Base-by-base conservation (phyloP, 2,888 invertebrate species). In the Opisthograptis luteolata region DNA sequence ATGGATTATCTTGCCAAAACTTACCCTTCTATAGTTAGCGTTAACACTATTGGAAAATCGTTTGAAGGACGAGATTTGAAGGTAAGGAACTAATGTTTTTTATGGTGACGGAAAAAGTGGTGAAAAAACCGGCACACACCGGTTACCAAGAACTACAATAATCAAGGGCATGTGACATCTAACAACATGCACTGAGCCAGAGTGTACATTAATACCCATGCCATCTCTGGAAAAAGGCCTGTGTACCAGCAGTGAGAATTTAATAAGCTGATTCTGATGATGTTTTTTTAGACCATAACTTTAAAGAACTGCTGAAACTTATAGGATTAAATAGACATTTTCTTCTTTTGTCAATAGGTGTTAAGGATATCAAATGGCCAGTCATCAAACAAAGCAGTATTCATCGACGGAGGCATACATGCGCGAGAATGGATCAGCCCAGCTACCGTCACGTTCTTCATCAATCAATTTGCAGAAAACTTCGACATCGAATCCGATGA, bases 341-440 rank as follows among this genome's bases (percentile, higher is more conserved):
- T 4, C 41, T 35, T 17, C 10, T 17, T 37, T 27, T 36, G 9
- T 24, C 5, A n/a, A n/a, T 60, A 91, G 91, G 62, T 91, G 6
- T 60, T 91, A 39, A 90, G 95, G 60, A 94, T 96, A 57, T 96
- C 95, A 7, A 93, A 95, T 67, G 94, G 95, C 5, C 92, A 93
- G 28, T 64, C 91, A 0, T 84, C 84, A 8, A 94, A 93, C 62
- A 94, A 94, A 51, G 95, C 95, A 0, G 86, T 96, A 14, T 96
- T 95, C 92, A 92, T 95, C 44, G 95, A 95, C 68, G 95, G 95
- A 19, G 97, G 97, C 3, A 96, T 97, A 60, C 97, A 97, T 72
- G 97, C 97, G 0, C 92, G 98, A 24, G 98, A 98, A 91, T 98
- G 96, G 96, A 96, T 97, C 62, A 95, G 96, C 40, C 96, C 96